Percentiles rank a stretch among this genome's conserved stretches.
phyloP scores from a whole-genome alignment of 1,140 invertebrate genomes.

The Heliconius congener region DNA sequence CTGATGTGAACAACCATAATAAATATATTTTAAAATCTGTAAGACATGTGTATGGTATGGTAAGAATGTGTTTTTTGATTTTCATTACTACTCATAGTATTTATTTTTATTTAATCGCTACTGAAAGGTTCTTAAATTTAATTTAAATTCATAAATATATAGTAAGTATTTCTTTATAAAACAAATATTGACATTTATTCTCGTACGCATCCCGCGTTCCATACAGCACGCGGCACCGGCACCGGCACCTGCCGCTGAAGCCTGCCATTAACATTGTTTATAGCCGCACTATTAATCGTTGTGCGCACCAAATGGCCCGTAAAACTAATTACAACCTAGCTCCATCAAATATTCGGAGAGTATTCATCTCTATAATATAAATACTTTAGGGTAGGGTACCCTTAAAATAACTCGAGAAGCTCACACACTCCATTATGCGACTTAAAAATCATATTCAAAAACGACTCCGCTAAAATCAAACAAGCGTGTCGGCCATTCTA shows the following conservation, averaged over 20 bases:
- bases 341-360: background rate
- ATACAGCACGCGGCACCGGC: slow-evolving; percentile 25
- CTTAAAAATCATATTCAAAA: slow-evolving; percentile 80
- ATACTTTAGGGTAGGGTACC: slow-evolving; percentile 30
- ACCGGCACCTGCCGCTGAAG: slow-evolving; percentile 71
- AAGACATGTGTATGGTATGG: no score
- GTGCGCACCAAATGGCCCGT: slow-evolving; percentile 49
- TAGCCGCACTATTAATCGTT: slow-evolving; percentile 62
- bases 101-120: no score
- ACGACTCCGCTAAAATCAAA: slow-evolving; percentile 52
- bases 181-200: background rate
- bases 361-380: slow-evolving; percentile 19
- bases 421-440: slow-evolving; percentile 73
- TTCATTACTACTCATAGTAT: no score
- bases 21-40: no score
- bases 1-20: no score
- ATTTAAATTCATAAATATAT: no score
- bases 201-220: background rate
- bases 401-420: slow-evolving; percentile 60
- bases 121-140: no score
- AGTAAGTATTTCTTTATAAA: no score
- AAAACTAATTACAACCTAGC: slow-evolving; percentile 57
- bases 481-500: slow-evolving; percentile 65
- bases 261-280: slow-evolving; percentile 69
- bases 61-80: no score